Evolutionary conservation across 2,888 invertebrate species (phyloP), one percentile per base, ranked within the genome.

Genomic region (Drosophila pseudotakahashii): DNA sequence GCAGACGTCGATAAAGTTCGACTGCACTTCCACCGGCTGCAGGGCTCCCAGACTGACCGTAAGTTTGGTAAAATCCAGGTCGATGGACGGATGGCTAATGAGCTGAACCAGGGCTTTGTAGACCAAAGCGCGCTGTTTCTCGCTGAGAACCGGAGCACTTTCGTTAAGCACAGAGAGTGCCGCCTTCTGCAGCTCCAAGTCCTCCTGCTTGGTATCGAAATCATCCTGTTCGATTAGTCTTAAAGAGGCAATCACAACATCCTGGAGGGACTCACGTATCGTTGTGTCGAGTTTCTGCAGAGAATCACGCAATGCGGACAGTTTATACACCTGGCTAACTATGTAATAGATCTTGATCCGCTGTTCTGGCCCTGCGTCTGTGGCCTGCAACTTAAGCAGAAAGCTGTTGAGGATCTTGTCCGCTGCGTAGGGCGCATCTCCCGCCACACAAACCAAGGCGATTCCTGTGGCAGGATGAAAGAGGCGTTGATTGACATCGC

Each of bases 261-360:
- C 63, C 55, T 90, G 91, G 45, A 91, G 51, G 7, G 78, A 71
- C 32, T 69, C n/a, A 30, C 51, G 77, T 30, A 93, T 93, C 70
- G 93, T 93, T 2, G 93, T 92, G 81, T 92, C 93, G 90, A 95
- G 78, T 4, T 70, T 57, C 7, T 62, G 42, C 9, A 79, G 44
- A 0, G 79, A 59, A 0, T 83, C 77, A 0, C 86, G 58, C 34
- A 80, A 13, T 0, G 76, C 69, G 14, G 81, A 79, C 6, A 91
- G 74, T 58, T 88, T 86, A 48, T 91, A 89, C 0, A 91, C 78
- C 68, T 90, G 88, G 2, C 89, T 79, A 0, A 91, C 73, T 36
- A 90, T 83, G 32, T 78, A 78, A 51, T 89, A 91, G 7, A 91
- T 82, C 62, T 84, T 79, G 7, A 89, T 77, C 13, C 87, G 86